Evolutionary conservation across 2,888 invertebrate species (phyloP).

Genomic region (Lordiphosa fenestrarum): DNA sequence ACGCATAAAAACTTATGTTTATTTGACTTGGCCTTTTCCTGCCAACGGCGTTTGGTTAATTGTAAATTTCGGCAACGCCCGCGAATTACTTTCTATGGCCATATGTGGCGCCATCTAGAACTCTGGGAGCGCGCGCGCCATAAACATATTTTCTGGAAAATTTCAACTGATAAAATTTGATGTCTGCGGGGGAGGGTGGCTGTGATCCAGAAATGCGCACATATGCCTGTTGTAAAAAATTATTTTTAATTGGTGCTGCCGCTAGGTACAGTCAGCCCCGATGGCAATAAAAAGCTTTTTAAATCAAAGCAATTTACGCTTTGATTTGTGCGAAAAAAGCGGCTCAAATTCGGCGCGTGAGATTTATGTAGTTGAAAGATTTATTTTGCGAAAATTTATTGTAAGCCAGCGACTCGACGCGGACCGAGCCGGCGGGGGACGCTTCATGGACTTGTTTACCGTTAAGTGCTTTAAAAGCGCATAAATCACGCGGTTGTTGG

Average conservation of each 20-base stretch:
- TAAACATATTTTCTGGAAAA: constrained; percentile 61
- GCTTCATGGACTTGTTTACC: constrained; percentile 71
- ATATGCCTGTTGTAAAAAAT: constrained; percentile 59
- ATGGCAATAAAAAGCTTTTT: constrained; percentile 62
- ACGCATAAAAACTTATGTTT: constrained; percentile 74
- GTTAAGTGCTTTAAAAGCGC: constrained; percentile 77
- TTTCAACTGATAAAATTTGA: constrained; percentile 70
- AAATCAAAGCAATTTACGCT: constrained; percentile 78
- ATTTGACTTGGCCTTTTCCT: constrained; percentile 70
- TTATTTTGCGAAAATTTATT: constrained; percentile 72
- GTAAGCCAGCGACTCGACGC: constrained; percentile 34
- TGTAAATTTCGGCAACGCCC: constrained; percentile 60
- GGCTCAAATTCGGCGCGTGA: constrained; percentile 70
- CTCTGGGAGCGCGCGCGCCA: constrained; percentile 26
- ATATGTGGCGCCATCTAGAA: constrained; percentile 50
- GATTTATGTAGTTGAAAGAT: constrained; percentile 79
- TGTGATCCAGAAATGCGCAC: constrained; percentile 28
- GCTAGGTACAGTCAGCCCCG: constrained; percentile 62
- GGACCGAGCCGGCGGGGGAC: constrained; percentile 22
- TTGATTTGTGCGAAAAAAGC: constrained; percentile 74
- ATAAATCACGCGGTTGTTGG: constrained; percentile 73
- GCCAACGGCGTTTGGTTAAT: constrained; percentile 59
- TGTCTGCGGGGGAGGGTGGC: constrained; percentile 13
- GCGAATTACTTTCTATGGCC: constrained; percentile 47
- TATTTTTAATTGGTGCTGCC: constrained; percentile 68